Conservation (phyloP, 2,888 invertebrate genomes). For the Orthonevra nobilis region DNA sequence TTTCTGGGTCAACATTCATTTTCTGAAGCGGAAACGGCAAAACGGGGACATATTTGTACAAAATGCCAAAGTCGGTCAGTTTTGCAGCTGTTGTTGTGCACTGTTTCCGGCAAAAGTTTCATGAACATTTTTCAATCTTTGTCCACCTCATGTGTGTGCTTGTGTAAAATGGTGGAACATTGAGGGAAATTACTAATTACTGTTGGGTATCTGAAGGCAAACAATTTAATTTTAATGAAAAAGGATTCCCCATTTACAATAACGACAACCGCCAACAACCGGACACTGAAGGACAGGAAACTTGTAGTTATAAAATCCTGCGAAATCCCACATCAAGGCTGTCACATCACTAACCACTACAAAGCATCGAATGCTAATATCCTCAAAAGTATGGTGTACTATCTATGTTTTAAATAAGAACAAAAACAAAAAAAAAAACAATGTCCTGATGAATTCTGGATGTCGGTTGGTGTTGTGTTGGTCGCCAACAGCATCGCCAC, state of each 20-base stretch:
- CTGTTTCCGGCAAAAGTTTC: constrained; percentile 47
- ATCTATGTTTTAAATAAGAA: not conserved
- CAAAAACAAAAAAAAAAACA: constrained; percentile 9
- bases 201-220: constrained; percentile 57
- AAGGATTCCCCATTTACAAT: constrained; percentile 8
- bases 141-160: constrained; percentile 29
- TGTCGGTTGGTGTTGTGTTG: constrained; percentile 24
- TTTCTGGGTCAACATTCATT: constrained; percentile 44
- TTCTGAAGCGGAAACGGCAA: constrained; percentile 49
- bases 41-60: constrained; percentile 52
- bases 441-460: too few relatives aligned
- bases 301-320: constrained; percentile 3
- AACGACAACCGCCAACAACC: constrained; percentile 24
- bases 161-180: constrained; percentile 59
- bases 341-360: constrained; percentile 42
- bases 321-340: constrained; percentile 11
- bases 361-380: constrained; percentile 55
- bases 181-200: constrained; percentile 64
- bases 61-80: constrained; percentile 45
- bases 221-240: constrained; percentile 64
- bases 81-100: constrained; percentile 49
- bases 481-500: constrained; percentile 33
- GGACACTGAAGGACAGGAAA: constrained; percentile 40
- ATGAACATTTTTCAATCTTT: constrained; percentile 42
- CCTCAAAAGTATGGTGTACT: constrained; percentile 14